Base-by-base conservation (phyloP, 1,140 invertebrate genomes). In the Aradophagus sp. region DNA sequence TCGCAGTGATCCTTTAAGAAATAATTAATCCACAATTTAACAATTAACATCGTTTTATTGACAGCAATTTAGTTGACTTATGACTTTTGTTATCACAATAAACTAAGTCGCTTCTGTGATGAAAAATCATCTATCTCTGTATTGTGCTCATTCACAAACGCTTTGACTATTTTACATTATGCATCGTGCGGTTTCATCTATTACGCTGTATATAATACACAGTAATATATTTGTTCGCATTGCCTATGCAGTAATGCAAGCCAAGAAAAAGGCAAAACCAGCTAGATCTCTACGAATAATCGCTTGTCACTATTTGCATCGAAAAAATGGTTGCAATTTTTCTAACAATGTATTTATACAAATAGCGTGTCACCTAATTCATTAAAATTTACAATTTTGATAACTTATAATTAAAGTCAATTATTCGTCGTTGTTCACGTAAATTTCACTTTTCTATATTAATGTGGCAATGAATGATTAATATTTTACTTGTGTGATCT, bases 101-200 rank as follows among this genome's bases (percentile, higher is more conserved):
- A 70, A 63, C 58, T 53, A 63, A 63, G 67, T 70, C 59, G 59
- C 38, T 23, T 59, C 32, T 19, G 32, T 32, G 45, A 58, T 53
- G 67, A 63, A 47, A 52, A 52, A 1, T 52, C 47, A 48, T 63
- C 52, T 50, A 38, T 56, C 45, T 39, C 7, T 63, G 36, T 15
- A 11, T 62, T 63, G 67, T 70, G 67, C 45, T 58, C 48, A 15
- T 59, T 63, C 19, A 47, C 53, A 70, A 42, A 29, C 15, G 15
- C 53, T 63, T 70, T 39, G 52, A 39, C 45, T 70, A 70, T 70
- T 62, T 62, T 62, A 69, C 52, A 70, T 52, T 59, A 48, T 55
- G 66, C 42, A 31, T 61, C 19, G 17, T 55, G n/a, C 39, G 3
- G 13, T 36, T 67, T 59, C 38, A 8, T 15, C 6, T 44, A 47